phyloP scores from a whole-genome alignment of 92 coral and sea anemone genomes.

The Muricea muricata region DNA sequence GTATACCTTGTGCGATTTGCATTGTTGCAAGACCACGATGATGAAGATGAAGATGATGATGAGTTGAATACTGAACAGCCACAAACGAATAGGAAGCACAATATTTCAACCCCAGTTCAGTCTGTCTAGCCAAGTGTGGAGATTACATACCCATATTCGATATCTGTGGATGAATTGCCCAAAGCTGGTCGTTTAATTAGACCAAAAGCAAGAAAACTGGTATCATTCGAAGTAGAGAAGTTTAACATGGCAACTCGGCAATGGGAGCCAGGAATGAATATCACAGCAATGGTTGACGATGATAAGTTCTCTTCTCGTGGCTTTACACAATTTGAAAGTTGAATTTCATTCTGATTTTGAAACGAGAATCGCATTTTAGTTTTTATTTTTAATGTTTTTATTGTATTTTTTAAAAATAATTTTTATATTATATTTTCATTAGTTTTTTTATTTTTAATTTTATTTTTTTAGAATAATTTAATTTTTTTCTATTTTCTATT shows the following conservation, averaged over 20 bases:
- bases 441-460: too few relatives aligned
- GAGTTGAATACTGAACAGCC: neutral
- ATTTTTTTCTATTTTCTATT: too few relatives aligned
- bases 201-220: neutral
- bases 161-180: constrained; percentile 49
- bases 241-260: neutral
- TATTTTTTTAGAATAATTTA: too few relatives aligned
- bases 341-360: too few relatives aligned
- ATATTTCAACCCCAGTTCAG: constrained; percentile 1
- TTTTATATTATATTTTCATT: too few relatives aligned
- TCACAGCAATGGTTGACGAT: neutral
- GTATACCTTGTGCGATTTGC: constrained; percentile 54
- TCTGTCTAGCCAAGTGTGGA: neutral
- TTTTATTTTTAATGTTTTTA: too few relatives aligned
- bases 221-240: neutral
- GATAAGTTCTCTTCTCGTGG: constrained; percentile 21
- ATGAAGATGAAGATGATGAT: neutral
- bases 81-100: neutral
- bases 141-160: constrained; percentile 50
- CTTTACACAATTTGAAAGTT: too few relatives aligned
- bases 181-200: constrained; percentile 48
- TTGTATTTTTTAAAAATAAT: too few relatives aligned
- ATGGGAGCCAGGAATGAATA: neutral
- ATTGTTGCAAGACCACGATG: constrained; percentile 35
- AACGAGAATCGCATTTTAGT: too few relatives aligned